Evolutionary conservation across 2,797 vertebrate species (phyloP), one percentile per base, ranked within the genome.

Genomic region (Chelon auratus): DNA sequence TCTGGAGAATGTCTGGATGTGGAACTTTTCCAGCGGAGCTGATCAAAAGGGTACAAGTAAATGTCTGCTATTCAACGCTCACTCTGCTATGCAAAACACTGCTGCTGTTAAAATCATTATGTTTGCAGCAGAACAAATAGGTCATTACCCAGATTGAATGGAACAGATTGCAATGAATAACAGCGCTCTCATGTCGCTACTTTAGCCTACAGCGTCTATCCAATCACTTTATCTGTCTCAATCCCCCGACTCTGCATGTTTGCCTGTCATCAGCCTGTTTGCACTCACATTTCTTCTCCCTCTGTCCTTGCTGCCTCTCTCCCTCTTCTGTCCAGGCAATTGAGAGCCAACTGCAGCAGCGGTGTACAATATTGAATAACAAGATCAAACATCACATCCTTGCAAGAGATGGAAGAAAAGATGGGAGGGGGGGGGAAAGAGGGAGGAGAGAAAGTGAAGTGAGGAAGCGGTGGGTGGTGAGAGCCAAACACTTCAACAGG

Each of bases 361-460:
- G 40, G 48, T 13, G 24, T 42, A 61, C 69, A 70, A 68, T 45
- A 69, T 74, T 75, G 69, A 78, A 75, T 64, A 77, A 76, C 42
- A 63, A 78, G 78, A 80, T 77, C 77, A 81, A 83, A 81, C 72
- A 81, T 72, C 64, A 80, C 69, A 70, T 81, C 80, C 37, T 73
- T 67, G 14, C 45, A 62, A 71, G 80, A 65, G 59, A 72, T 30
- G 62, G 62, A 71, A 77, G 72, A 55, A 77, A 71, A 60, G 65
- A 61, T 52, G 63, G 80, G 70, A 76, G 72, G 67, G 24, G 24
- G 24, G 24, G 65, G 75, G 58, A 60, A 67, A 56, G 59, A 64
- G 74, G 69, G 52, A 76, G 69, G 62, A 68, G 63, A 70, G 45
- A 52, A 68, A 11, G 42, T 64, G 75, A 72, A 62, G 65, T 67